A percentile compares a stretch with the other conserved stretches of the same genome.
Evolutionary conservation across 2,888 invertebrate species (phyloP).

Genomic region (Diogma glabrata): DNA sequence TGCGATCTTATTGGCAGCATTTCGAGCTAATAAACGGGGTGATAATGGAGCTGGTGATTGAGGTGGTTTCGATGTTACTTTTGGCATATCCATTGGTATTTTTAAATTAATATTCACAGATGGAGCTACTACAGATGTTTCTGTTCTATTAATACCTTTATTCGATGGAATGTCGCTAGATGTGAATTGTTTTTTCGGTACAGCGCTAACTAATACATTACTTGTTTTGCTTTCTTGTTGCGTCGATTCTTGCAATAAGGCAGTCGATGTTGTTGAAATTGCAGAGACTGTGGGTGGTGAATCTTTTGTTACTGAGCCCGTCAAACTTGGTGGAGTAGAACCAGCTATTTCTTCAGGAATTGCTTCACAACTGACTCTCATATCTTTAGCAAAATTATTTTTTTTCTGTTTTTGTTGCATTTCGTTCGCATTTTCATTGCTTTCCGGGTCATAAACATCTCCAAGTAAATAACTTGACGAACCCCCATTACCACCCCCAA

Average conservation of each 20-base stretch:
- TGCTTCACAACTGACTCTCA: conserved; percentile 78
- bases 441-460: conserved; percentile 6
- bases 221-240: conserved; percentile 35
- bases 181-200: conserved; percentile 30
- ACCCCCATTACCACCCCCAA: background rate
- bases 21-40: conserved; percentile 29
- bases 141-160: too few relatives aligned
- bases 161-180: too few relatives aligned
- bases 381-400: conserved; percentile 61
- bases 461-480: conserved; percentile 3
- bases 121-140: conserved; percentile 24
- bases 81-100: conserved; percentile 23
- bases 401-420: conserved; percentile 27
- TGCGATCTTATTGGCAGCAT: conserved; percentile 23
- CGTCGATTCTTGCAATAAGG: background rate
- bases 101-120: conserved; percentile 27
- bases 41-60: conserved; percentile 52
- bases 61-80: conserved; percentile 45
- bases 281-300: conserved; percentile 34
- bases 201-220: conserved; percentile 27
- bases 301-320: conserved; percentile 28
- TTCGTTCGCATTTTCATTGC: conserved; percentile 18
- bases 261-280: conserved; percentile 15
- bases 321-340: conserved; percentile 55
- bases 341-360: conserved; percentile 80